Evolutionary conservation across 2,888 invertebrate genomes (phyloP).

Genomic region (Cheilosia scutellata): DNA sequence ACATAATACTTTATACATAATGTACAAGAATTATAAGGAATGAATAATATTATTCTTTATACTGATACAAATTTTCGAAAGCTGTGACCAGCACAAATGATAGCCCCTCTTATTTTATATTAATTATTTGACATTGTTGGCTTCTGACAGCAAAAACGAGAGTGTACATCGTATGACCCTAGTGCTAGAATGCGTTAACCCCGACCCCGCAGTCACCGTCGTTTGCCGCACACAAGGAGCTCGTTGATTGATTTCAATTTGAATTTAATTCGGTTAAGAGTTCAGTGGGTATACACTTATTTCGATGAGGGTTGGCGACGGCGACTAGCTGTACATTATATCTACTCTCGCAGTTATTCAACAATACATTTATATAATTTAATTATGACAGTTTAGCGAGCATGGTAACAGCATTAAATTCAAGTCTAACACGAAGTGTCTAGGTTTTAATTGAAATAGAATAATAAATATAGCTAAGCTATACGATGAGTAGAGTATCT

Average conservation of each 20-base stretch:
- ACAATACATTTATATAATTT: constrained; percentile 53
- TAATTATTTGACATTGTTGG: constrained; percentile 74
- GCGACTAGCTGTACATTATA: constrained; percentile 19
- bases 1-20: too few relatives aligned
- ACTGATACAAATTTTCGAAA: constrained; percentile 21
- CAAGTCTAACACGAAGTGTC: background rate
- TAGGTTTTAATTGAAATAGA: background rate
- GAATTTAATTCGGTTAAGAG: constrained; percentile 76
- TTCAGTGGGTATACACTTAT: constrained; percentile 57
- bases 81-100: constrained; percentile 52
- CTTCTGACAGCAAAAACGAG: constrained; percentile 63
- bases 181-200: constrained; percentile 70
- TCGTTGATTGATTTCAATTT: constrained; percentile 76
- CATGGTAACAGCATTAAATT: constrained; percentile 27
- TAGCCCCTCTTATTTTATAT: constrained; percentile 36
- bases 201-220: constrained; percentile 44
- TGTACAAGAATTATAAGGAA: constrained; percentile 26
- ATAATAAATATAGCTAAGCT: background rate
- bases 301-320: constrained; percentile 36
- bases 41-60: constrained; percentile 21
- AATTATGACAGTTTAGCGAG: constrained; percentile 39
- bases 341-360: constrained; percentile 34
- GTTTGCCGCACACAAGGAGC: constrained; percentile 49
- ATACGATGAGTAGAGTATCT: too few relatives aligned
- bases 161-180: constrained; percentile 67